A percentile compares a stretch with the other conserved stretches of the same genome.
Conservation (phyloP, 1,140 invertebrate species). For the Phymastichus coffea region DNA sequence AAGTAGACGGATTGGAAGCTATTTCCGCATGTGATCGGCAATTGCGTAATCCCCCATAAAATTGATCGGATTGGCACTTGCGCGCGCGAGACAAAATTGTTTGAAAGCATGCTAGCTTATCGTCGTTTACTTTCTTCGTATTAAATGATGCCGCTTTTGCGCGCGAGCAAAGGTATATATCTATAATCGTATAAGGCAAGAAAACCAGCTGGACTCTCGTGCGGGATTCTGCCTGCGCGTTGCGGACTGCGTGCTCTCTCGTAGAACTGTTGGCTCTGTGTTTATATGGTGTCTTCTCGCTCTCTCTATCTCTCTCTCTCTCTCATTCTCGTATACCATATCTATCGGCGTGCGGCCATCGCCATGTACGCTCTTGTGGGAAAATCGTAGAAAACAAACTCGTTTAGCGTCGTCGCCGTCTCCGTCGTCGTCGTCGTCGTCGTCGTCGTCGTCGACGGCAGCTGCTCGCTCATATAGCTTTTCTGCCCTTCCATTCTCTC, state of each 20-base stretch:
- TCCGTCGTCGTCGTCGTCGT: not conserved
- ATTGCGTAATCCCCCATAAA: no score
- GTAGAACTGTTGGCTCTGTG: slow-evolving; percentile 47
- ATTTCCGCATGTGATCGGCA: no score
- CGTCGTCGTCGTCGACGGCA: not conserved
- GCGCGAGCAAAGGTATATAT: no score
- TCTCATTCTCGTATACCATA: slow-evolving; percentile 33
- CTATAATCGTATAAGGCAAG: slow-evolving; percentile 53
- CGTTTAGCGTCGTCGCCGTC: slow-evolving; percentile 41
- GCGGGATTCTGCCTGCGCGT: slow-evolving; percentile 47
- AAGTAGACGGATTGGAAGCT: no score
- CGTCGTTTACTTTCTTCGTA: slow-evolving; percentile 51
- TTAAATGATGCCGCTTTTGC: slow-evolving; percentile 26
- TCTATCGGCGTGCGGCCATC: slow-evolving; percentile 39
- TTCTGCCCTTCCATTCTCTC: not conserved
- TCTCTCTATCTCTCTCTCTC: slow-evolving; percentile 43
- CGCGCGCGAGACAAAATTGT: no score
- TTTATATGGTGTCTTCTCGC: slow-evolving; percentile 51
- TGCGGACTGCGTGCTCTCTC: slow-evolving; percentile 36
- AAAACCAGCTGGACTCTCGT: slow-evolving; percentile 47
- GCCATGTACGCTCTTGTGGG: slow-evolving; percentile 48
- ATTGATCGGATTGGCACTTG: not conserved
- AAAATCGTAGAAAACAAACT: slow-evolving; percentile 57
- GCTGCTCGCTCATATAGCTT: not conserved
- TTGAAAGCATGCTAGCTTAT: no score